Evolutionary conservation across 2,113 vertebrate species (phyloP).

Genomic region (Alosa alosa): DNA sequence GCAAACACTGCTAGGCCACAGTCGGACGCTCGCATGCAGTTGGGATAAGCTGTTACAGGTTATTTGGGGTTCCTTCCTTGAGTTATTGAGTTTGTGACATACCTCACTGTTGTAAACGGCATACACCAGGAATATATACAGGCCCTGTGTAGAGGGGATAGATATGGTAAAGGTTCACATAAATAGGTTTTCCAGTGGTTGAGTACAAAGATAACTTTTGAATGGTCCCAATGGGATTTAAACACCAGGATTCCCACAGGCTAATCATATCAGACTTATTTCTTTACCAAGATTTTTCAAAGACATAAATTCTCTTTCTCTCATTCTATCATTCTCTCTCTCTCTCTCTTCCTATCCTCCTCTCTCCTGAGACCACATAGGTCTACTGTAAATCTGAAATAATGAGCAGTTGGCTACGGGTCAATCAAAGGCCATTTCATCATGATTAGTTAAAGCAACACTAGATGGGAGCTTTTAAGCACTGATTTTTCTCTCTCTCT

Average conservation of each 20-base stretch:
- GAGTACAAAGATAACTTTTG: background rate
- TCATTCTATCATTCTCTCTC: conserved; percentile 51
- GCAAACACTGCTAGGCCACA: too few relatives aligned
- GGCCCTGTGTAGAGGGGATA: conserved; percentile 72
- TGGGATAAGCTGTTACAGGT: background rate
- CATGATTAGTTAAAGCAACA: conserved; percentile 67
- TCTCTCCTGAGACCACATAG: background rate
- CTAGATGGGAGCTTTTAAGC: background rate
- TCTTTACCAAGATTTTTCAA: conserved; percentile 36
- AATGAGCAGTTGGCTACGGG: conserved; percentile 71
- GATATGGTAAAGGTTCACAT: background rate
- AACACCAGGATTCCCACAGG: conserved; percentile 3
- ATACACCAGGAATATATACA: conserved; percentile 91
- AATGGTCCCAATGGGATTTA: background rate
- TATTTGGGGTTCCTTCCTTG: background rate
- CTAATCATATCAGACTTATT: conserved; percentile 46
- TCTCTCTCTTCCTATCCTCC: background rate
- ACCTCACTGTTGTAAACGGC: conserved; percentile 87
- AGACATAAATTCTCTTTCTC: conserved; percentile 19
- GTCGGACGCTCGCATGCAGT: too few relatives aligned
- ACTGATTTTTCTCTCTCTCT: background rate
- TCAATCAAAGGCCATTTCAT: conserved; percentile 64
- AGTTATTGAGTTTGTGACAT: conserved; percentile 53
- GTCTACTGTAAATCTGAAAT: conserved; percentile 73
- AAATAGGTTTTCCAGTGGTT: background rate